These are phyloP conservation scores for Halocaridina rubra DNA, from an alignment of 2,888 invertebrate genomes.

Conservation along the genomic window DNA sequence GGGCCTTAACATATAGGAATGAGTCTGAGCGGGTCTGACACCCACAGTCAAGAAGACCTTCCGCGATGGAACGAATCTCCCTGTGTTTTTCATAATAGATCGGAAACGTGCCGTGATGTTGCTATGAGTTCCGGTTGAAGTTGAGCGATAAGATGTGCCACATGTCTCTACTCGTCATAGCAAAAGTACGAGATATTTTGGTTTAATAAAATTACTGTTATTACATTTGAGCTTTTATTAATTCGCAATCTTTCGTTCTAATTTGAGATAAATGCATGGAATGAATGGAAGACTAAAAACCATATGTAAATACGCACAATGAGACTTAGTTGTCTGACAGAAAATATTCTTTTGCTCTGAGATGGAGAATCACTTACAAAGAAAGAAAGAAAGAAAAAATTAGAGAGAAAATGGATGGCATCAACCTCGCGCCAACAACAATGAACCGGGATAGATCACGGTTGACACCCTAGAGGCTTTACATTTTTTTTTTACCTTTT, in stretches of 20 bases:
- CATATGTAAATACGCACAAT: neutral
- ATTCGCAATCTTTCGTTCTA: slow-evolving; percentile 14
- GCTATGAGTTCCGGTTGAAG: slow-evolving; percentile 43
- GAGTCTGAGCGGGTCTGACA: slow-evolving; percentile 18
- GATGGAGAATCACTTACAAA: too few species aligned
- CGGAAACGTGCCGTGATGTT: slow-evolving; percentile 2
- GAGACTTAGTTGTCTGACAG: too few species aligned
- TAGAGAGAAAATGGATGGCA: neutral
- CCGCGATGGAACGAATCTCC: neutral
- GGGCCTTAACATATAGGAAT: slow-evolving; percentile 36
- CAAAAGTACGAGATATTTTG: slow-evolving; percentile 34
- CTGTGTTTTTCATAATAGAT: neutral
- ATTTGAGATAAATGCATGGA: neutral
- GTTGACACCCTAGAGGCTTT: too few species aligned
- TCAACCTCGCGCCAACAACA: neutral
- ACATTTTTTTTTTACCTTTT: too few species aligned
- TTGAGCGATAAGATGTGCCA: slow-evolving; percentile 7
- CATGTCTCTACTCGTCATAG: neutral
- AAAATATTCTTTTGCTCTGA: neutral
- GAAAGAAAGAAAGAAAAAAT: neutral
- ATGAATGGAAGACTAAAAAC: neutral
- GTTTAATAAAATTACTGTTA: slow-evolving; percentile 44
- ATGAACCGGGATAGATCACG: neutral
- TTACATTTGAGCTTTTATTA: slow-evolving; percentile 25
- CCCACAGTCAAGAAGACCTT: slow-evolving; percentile 11